These are phyloP conservation scores for Poeciliopsis turneri DNA, from an alignment of 2,797 vertebrate genomes.

Conservation along the genomic window DNA sequence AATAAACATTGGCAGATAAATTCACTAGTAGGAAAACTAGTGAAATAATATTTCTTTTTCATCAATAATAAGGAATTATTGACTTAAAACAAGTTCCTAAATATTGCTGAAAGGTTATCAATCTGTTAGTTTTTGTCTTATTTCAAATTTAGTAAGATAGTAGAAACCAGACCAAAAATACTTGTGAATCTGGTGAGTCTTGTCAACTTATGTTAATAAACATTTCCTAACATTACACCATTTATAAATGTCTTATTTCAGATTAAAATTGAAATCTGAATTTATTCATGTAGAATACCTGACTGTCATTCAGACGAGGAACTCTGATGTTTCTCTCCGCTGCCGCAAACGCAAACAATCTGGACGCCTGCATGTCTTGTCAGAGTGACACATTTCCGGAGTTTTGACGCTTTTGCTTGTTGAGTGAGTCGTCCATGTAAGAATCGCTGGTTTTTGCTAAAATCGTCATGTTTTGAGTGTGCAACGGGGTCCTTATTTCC, in stretches of 20 bases:
- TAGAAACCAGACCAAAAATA: no score
- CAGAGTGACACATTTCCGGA: background rate
- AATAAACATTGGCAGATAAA: no score
- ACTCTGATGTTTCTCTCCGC: background rate
- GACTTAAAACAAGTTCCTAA: no score
- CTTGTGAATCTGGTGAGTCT: background rate
- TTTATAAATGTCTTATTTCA: background rate
- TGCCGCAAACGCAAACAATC: background rate
- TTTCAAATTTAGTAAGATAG: no score
- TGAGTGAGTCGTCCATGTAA: background rate
- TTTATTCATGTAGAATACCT: background rate
- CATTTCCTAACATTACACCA: background rate
- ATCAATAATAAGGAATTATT: no score
- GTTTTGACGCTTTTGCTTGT: background rate
- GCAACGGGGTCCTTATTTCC: background rate
- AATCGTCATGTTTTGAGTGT: background rate
- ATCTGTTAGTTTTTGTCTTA: no score
- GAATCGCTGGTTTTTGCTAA: background rate
- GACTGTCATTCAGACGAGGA: background rate
- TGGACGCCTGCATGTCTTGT: background rate
- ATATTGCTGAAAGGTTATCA: no score
- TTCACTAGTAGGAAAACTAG: no score
- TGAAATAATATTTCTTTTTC: no score
- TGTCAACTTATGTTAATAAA: background rate
- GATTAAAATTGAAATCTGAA: background rate